Percentiles rank a stretch among this genome's conserved stretches.
Evolutionary conservation across 2,888 invertebrate species (phyloP).

Genomic region (Scaptomyza tumidula): DNA sequence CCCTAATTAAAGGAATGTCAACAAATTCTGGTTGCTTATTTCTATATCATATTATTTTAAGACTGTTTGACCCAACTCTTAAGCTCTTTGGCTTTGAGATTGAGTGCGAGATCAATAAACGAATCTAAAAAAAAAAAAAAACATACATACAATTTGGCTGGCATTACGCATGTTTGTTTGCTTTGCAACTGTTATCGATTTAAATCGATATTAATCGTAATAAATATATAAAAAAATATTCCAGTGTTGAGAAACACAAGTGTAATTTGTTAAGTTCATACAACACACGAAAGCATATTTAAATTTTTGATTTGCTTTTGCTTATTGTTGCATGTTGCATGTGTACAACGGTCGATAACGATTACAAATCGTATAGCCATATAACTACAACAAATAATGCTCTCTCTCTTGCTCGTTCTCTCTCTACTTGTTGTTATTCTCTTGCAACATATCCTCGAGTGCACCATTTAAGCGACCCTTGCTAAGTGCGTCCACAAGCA

Average conservation of each 20-base stretch:
- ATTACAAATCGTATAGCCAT: neutral
- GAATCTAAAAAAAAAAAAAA: neutral
- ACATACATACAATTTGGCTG: constrained; percentile 42
- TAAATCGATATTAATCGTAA: constrained; percentile 15
- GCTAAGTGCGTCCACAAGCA: constrained; percentile 84
- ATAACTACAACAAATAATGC: no score
- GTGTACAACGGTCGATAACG: neutral
- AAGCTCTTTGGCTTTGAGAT: neutral
- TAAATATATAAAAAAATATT: constrained; percentile 25
- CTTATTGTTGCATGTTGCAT: neutral
- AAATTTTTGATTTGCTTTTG: constrained; percentile 34
- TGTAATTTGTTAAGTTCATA: constrained; percentile 20
- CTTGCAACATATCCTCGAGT: constrained; percentile 82
- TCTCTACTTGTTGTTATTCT: constrained; percentile 82
- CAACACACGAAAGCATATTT: neutral
- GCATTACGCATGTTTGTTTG: constrained; percentile 19
- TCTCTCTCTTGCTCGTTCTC: no score
- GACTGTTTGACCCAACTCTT: neutral
- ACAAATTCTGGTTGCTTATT: neutral
- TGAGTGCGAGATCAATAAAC: constrained; percentile 3
- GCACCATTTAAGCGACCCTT: constrained; percentile 84
- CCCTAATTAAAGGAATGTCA: constrained; percentile 1
- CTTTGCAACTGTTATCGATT: constrained; percentile 22
- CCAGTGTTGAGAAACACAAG: constrained; percentile 29
- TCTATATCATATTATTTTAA: neutral